Base-by-base conservation (phyloP, 2,888 invertebrate species). In the Alloscopus bannaensis region DNA sequence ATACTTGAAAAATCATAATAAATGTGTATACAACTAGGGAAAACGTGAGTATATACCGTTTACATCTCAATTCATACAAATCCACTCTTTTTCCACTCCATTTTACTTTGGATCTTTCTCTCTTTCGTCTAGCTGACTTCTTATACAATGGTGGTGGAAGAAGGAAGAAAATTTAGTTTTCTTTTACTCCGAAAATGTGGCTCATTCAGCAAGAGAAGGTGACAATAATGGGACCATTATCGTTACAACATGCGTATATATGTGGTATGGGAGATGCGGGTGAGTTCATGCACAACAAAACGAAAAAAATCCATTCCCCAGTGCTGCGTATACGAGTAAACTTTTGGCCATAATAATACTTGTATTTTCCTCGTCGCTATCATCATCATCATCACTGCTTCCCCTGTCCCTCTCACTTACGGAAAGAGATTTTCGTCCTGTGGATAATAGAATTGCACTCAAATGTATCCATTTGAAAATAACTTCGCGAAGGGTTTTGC, bases 161-260 rank as follows among this genome's bases (percentile, higher is more conserved):
- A 13, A 22, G 4, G 22, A 3, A 22, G 45, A 62, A 40, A 47
- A 65, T 65, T 28, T 47, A 72, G 40, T n/a, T n/a, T n/a, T 52
- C 29, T 64, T 64, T 64, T 72, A 28, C 59, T 28, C 16, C 55
- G 24, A 8, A 55, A 55, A 45, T 52, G 52, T 18, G 57, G 29
- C 31, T 18, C 18, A 57, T 62, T 62, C 60, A 31, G 20, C 45
- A 8, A 57, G 45, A 45, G 24, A 31, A 55, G 60, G 70, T 71
- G 70, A 29, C 29, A 28, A 42, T 72, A 72, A 72, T 72, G 55
- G 72, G 52, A 72, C 52, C 72, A 72, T 72, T 64, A 72, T 64
- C 52, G 52, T 62, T 40, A 22, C 11, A n/a, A n/a, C n/a, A n/a
- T n/a, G n/a, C n/a, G n/a, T n/a, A n/a, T n/a, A n/a, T n/a, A n/a